Evolutionary conservation across 2,888 invertebrate species (phyloP).

Genomic region (Drosophila dives): DNA sequence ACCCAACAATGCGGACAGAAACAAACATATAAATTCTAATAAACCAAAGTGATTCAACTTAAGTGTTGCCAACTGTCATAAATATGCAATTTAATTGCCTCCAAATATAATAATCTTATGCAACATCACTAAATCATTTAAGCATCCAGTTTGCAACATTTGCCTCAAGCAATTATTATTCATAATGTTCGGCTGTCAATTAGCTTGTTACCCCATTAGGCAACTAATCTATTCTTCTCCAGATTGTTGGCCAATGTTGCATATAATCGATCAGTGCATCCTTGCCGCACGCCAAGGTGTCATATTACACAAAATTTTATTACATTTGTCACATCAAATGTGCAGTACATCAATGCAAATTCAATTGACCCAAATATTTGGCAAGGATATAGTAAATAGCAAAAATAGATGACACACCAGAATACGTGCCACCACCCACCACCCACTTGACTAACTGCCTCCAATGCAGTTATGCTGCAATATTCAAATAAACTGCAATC

Average conservation of each 20-base stretch:
- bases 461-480: neutral
- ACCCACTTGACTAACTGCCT: conserved; percentile 6
- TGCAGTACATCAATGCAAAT: conserved; percentile 59
- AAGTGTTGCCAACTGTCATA: neutral
- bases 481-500: conserved; percentile 59
- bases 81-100: neutral
- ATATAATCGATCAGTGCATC: neutral
- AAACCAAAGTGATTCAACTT: neutral
- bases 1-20: neutral
- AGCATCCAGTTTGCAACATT: neutral
- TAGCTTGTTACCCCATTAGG: conserved; percentile 1
- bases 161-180: conserved; percentile 1
- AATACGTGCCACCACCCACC: neutral
- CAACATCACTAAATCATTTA: conserved; percentile 1
- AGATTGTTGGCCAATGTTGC: conserved; percentile 17
- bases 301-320: conserved; percentile 53
- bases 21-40: neutral
- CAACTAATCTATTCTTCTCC: conserved; percentile 8
- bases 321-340: conserved; percentile 60
- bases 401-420: conserved; percentile 29
- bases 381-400: conserved; percentile 35
- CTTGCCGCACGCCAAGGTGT: conserved; percentile 21
- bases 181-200: conserved; percentile 7
- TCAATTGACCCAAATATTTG: conserved; percentile 73
- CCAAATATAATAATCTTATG: neutral